Base-by-base conservation (phyloP, 2,888 invertebrate genomes). In the Polyommatus iphigenia region DNA sequence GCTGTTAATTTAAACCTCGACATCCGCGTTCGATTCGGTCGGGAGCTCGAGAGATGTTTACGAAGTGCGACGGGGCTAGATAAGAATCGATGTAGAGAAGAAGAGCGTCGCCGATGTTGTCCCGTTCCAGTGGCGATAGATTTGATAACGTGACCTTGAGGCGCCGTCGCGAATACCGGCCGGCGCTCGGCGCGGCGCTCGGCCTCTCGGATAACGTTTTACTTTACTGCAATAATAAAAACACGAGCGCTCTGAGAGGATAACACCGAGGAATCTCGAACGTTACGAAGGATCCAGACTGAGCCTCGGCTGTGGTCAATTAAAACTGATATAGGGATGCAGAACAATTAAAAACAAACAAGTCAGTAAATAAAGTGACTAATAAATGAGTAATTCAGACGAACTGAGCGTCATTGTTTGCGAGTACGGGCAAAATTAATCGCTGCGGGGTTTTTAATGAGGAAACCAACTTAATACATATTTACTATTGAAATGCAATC, bases 91-190 rank as follows among this genome's bases (percentile, higher is more conserved):
- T 82, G 80, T 72, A 80, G 82, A 81, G 82, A 82, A 81, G 81
- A 82, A 81, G 81, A 79, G 79, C 80, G 78, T 78, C 78, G 76
- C 81, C 79, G 78, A 81, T 79, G 79, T 78, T 78, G 82, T 78
- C 79, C 78, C 77, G 82, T 82, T 81, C 67, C 91, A 90, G 87
- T 90, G 90, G 87, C 91, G 91, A 90, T 91, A 91, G 89, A 75
- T 89, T 89, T 90, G 94, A 94, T 93, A 93, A 93, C 91, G 90
- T 89, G 93, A 92, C 94, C 94, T 94, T 94, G 93, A 85, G 85
- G 87, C 87, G 89, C 89, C 86, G 88, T 88, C 88, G 88, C 90
- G 90, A 89, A 87, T 85, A 89, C 92, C 92, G 91, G 91, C 91
- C 91, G 92, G 92, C 91, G 86, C 86, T 46, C 46, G 10, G 46